Evolutionary conservation across 2,888 invertebrate genomes (phyloP), one percentile per base, ranked within the genome.

Genomic region (Latrodectus hesperus): DNA sequence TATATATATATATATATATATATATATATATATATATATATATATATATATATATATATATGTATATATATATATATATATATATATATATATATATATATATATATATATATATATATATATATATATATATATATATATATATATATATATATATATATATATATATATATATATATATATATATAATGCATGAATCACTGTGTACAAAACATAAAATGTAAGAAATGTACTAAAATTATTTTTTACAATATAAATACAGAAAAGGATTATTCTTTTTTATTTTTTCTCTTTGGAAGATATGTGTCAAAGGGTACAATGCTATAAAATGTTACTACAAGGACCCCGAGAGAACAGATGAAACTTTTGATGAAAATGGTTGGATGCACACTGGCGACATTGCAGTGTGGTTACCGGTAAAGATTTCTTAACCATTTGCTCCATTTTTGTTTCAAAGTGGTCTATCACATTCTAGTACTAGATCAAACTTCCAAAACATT

Each of bases 381-480:
- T 98, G 98, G 98, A 96, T 98, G 92, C 99, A 98, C 92, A 99
- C 99, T 10, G 99, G 99, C 9, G 99, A 99, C 92, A 95, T 99
- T 90, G 99, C 99, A 90, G 96, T 95, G 94, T 99, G 99, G 99
- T 93, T 96, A 91, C 96, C 97, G 91, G 97, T 97, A 92, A 94
- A 94, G 22, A 22, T 1, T 22, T 93, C 5, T 12, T 16, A 11
- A 49, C 9, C 11, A 0, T 51, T 16, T n/a, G 22, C 65, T 5
- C 1, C 16, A 38, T 26, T 26, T 70, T 11, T 67, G 10, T 5
- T 17, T 22, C 22, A 22, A 22, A 22, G 22, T 68, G 26, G 14
- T 17, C 26, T 3, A 22, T 9, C 1, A 22, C 9, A 9, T 11
- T 4, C 4, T 11, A 70, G 16, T 70, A 26, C 22, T 22, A 6